Base-by-base conservation (phyloP, 2,797 vertebrate species). In the Ctenopoma kingsleyae region DNA sequence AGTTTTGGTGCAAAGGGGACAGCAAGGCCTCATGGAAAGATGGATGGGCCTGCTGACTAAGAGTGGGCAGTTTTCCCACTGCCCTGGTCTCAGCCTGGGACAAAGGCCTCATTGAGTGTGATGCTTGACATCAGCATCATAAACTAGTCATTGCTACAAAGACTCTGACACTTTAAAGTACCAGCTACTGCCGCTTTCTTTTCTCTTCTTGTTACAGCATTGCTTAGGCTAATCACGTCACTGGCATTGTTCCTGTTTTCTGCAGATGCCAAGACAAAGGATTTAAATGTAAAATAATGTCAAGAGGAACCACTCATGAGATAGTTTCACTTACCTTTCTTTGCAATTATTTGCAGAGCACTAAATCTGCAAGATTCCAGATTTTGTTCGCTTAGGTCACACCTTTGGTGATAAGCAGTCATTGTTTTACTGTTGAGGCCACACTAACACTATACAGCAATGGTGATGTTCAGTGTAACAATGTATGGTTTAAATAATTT, bases 101-200 rank as follows among this genome's bases (percentile, higher is more conserved):
- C 97, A 99, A 99, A 97, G 96, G 90, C 94, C 97, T 97, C 97
- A 99, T 99, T 99, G 97, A 99, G 96, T 97, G 93, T 90, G 90
- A 94, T 95, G 96, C 97, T 98, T 96, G 96, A 98, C 97, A 98
- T 97, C 96, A 97, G 96, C 95, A 97, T 97, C 97, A 98, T 99
- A 99, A 99, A 99, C 96, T 96, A 98, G 96, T 97, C 95, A 93
- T 90, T 86, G 93, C 91, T 92, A 99, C 98, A 99, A 98, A 98
- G 94, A 95, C 93, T 91, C 91, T 98, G 97, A 98, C 97, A 97
- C 95, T 97, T 98, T 96, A 96, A 97, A 98, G 96, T 97, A 92
- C 94, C 94, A 95, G 94, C 92, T 93, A 93, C 95, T 95, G 96
- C 95, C 92, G 91, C 92, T 89, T 91, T 93, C 90, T 85, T 91